phyloP scores from a whole-genome alignment of 2,113 vertebrate species.

The Ictalurus punctatus region DNA sequence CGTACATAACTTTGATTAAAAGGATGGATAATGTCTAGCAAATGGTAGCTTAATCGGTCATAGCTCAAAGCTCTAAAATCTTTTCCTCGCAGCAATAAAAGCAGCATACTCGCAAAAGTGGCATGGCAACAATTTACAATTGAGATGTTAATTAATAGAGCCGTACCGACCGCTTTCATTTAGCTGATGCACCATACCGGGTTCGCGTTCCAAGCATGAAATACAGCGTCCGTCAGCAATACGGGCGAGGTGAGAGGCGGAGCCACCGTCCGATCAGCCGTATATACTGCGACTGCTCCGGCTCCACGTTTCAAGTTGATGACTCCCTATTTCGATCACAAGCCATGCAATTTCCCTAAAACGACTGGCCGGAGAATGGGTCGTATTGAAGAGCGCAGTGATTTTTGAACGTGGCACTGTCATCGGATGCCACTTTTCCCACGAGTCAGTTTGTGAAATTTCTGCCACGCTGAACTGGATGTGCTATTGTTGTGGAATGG shows the following conservation, averaged over 20 bases:
- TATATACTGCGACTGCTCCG: not conserved
- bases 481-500: not conserved
- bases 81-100: too few relatives aligned
- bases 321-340: not conserved
- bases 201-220: not conserved
- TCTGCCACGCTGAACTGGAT: not conserved
- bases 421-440: not conserved
- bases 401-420: too few relatives aligned
- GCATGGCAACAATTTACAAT: too few relatives aligned
- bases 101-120: too few relatives aligned
- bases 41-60: too few relatives aligned
- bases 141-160: too few relatives aligned
- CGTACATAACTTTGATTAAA: too few relatives aligned
- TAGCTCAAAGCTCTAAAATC: too few relatives aligned
- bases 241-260: not conserved
- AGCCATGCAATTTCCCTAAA: not conserved
- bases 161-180: too few relatives aligned
- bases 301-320: not conserved
- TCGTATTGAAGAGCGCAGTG: too few relatives aligned
- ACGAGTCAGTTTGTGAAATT: not conserved
- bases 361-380: not conserved
- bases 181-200: too few relatives aligned
- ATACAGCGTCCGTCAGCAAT: not conserved
- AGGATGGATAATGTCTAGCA: too few relatives aligned
- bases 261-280: not conserved